Conservation (phyloP, 2,113 vertebrate genomes). For the Nothocercus nigrocapillus region DNA sequence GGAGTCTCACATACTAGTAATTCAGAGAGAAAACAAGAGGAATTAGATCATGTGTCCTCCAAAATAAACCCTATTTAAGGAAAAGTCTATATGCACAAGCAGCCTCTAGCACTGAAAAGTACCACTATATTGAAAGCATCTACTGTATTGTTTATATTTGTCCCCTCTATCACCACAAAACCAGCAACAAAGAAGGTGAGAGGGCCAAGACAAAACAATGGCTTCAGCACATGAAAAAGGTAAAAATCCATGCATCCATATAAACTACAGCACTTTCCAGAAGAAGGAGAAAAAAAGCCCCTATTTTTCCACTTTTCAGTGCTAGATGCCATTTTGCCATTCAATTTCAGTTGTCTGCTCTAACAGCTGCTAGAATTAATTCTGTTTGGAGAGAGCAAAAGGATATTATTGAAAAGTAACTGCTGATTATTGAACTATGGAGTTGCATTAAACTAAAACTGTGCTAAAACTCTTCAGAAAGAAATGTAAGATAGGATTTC, state of each 20-base stretch:
- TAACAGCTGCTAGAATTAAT: conserved; percentile 5
- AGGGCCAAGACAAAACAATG: not conserved
- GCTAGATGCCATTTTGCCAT: not conserved
- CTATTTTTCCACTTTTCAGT: not conserved
- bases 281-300: not conserved
- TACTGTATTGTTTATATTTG: not conserved
- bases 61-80: not conserved
- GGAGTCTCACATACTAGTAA: not conserved
- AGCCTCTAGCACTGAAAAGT: not conserved
- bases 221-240: not conserved
- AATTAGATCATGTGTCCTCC: not conserved
- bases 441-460: not conserved
- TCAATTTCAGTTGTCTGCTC: not conserved
- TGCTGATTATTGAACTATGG: not conserved
- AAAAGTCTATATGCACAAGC: not conserved
- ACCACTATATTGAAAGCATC: not conserved
- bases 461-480: not conserved
- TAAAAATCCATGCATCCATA: not conserved
- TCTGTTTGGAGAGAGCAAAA: not conserved
- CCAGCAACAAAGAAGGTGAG: not conserved
- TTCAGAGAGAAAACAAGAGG: not conserved
- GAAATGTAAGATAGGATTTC: not conserved
- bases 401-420: not conserved
- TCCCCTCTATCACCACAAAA: not conserved
- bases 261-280: not conserved